phyloP scores from a whole-genome alignment of 2,113 vertebrate species.

The Tachysurus fulvidraco region DNA sequence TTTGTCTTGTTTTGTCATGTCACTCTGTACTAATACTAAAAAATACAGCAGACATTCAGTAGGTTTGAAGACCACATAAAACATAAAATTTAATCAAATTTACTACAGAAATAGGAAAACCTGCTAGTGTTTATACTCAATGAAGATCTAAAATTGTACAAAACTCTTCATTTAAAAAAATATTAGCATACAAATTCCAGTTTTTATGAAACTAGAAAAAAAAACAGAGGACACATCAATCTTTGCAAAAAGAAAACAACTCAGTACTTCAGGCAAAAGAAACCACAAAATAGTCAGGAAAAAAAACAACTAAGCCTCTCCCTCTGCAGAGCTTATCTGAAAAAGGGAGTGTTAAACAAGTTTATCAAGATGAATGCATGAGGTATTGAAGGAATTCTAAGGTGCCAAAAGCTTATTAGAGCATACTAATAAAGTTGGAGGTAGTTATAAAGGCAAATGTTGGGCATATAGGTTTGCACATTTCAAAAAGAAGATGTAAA shows the following conservation, averaged over 20 bases:
- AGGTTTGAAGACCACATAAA: not conserved
- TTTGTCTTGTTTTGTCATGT: too few relatives aligned
- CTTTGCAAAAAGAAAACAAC: not conserved
- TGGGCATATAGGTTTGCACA: not conserved
- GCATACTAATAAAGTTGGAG: not conserved
- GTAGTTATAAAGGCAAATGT: not conserved
- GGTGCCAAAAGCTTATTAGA: not conserved
- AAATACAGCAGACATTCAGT: not conserved
- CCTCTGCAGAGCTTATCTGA: not conserved
- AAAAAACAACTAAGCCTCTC: not conserved
- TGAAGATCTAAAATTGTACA: not conserved
- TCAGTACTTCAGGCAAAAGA: not conserved
- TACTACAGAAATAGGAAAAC: not conserved
- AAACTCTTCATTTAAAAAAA: not conserved
- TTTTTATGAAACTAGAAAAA: not conserved
- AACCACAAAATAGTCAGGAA: not conserved
- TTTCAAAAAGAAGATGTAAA: not conserved
- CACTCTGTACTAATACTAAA: not conserved
- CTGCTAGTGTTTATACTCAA: not conserved
- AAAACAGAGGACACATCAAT: not conserved
- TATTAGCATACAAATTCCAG: not conserved
- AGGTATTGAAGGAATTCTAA: not conserved
- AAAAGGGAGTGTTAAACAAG: slow-evolving; percentile 16
- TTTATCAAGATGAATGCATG: not conserved
- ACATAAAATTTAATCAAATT: not conserved